Conservation (phyloP, 30 jellyfish, hydroid and myxozoan genomes). For the Euphysa ruthae region DNA sequence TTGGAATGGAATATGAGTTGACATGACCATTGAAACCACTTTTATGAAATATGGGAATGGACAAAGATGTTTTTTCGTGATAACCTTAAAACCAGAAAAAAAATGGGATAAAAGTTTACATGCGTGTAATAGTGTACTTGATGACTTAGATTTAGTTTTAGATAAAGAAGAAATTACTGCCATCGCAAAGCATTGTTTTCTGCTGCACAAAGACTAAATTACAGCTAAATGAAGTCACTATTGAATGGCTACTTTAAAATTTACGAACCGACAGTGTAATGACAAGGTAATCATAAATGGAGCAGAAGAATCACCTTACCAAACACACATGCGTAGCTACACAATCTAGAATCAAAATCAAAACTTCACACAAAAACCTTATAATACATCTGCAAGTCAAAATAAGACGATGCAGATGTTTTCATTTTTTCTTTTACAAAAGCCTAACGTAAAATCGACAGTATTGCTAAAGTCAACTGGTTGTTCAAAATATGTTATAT, state of each 20-base stretch:
- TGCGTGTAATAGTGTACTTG: too few relatives aligned
- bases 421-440: not conserved
- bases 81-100: too few relatives aligned
- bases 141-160: too few relatives aligned
- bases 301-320: not conserved
- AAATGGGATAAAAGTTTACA: too few relatives aligned
- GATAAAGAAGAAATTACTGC: too few relatives aligned
- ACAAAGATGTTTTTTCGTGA: too few relatives aligned
- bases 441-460: not conserved
- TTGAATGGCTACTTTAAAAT: not conserved
- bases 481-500: not conserved
- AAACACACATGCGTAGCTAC: not conserved
- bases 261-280: not conserved
- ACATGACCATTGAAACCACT: too few relatives aligned
- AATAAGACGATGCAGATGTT: not conserved
- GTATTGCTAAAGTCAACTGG: not conserved
- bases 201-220: not conserved
- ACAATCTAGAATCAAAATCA: not conserved
- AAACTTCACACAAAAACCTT: not conserved
- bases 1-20: too few relatives aligned
- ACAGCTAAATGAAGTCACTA: not conserved
- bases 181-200: not conserved
- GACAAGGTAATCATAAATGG: not conserved
- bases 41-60: too few relatives aligned
- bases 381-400: not conserved